These are phyloP conservation scores for Lordiphosa clarofinis DNA, from an alignment of 1,140 invertebrate genomes.

Conservation along the genomic window DNA sequence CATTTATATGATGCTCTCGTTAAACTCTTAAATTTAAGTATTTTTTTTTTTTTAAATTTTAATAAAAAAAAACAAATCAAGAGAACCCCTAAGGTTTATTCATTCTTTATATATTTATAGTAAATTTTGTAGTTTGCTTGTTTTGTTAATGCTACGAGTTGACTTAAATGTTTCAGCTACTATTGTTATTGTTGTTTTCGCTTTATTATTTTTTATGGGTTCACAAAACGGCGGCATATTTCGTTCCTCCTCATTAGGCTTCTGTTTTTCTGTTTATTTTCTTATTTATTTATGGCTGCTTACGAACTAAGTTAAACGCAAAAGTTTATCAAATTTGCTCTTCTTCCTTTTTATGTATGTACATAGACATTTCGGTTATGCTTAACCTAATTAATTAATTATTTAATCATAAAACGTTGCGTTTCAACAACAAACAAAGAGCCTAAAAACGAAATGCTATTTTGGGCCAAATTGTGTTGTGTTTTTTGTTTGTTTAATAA, in stretches of 20 bases:
- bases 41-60: too few relatives aligned
- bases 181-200: constrained; percentile 2
- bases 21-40: too few relatives aligned
- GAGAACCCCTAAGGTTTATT: too few relatives aligned
- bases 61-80: too few relatives aligned
- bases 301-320: too few relatives aligned
- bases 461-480: neutral
- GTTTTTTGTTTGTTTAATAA: too few relatives aligned
- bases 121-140: constrained; percentile 31
- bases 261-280: constrained; percentile 1
- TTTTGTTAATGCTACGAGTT: constrained; percentile 33
- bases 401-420: constrained; percentile 33
- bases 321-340: too few relatives aligned
- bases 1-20: neutral
- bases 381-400: constrained; percentile 11
- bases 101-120: constrained; percentile 18
- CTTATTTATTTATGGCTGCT: constrained; percentile 7
- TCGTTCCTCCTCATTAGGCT: constrained; percentile 33
- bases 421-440: constrained; percentile 24
- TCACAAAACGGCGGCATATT: constrained; percentile 55
- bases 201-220: constrained; percentile 1
- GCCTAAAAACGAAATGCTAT: constrained; percentile 26
- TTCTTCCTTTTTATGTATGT: neutral
- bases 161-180: constrained; percentile 30
- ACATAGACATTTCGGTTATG: constrained; percentile 2